Evolutionary conservation across 2,888 invertebrate species (phyloP).

Genomic region (Cerceris ruficornis): DNA sequence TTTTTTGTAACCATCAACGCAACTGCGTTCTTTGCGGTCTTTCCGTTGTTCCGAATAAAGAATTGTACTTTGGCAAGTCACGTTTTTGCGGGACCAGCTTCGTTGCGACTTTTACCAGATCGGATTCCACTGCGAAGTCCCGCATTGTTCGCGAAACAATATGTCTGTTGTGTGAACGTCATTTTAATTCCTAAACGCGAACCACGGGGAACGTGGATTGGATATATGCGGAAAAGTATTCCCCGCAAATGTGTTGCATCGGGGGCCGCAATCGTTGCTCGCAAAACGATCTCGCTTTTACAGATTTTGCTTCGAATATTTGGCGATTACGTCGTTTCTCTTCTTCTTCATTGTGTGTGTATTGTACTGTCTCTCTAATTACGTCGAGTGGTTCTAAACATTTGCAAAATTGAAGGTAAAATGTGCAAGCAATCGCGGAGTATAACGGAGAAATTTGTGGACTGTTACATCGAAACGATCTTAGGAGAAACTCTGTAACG

Average conservation of each 20-base stretch:
- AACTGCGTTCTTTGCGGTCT: not conserved
- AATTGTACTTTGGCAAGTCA: not conserved
- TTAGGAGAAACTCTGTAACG: no score
- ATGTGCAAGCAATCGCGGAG: no score
- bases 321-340: not conserved
- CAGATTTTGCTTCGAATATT: not conserved
- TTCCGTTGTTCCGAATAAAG: not conserved
- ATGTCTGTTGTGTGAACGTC: conserved; percentile 18
- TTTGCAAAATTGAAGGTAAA: no score
- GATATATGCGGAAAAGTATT: not conserved
- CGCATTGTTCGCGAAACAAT: conserved; percentile 34
- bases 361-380: no score
- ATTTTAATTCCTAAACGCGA: conserved; percentile 26
- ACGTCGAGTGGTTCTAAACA: no score
- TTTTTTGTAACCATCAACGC: not conserved
- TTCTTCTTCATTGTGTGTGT: no score
- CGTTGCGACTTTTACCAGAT: not conserved
- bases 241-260: not conserved
- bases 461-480: no score
- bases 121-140: not conserved
- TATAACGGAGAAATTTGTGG: no score
- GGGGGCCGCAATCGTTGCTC: no score
- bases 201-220: not conserved
- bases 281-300: no score
- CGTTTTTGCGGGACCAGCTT: not conserved